Evolutionary conservation across 1,140 invertebrate species (phyloP).

Genomic region (Triops cancriformis): DNA sequence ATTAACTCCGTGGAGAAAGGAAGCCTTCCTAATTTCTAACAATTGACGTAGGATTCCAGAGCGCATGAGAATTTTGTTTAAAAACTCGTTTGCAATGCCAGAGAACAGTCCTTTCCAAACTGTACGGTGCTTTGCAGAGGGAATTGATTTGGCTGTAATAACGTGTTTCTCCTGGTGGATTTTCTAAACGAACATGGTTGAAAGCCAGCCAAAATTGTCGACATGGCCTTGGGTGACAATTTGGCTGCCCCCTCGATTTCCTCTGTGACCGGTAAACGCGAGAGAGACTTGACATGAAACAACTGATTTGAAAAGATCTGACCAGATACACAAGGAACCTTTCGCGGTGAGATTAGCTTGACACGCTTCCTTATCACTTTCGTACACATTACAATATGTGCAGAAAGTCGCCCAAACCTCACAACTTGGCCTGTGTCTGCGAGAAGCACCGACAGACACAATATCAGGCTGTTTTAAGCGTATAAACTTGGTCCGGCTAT

Average conservation of each 20-base stretch:
- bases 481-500: too few relatives aligned
- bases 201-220: neutral
- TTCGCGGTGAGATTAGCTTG: too few relatives aligned
- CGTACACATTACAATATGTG: too few relatives aligned
- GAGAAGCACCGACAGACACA: too few relatives aligned
- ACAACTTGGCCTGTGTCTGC: too few relatives aligned
- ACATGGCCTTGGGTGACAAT: slow-evolving; percentile 5
- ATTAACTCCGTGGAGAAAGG: too few relatives aligned
- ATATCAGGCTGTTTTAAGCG: too few relatives aligned
- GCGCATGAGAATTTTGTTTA: too few relatives aligned
- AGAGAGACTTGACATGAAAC: neutral
- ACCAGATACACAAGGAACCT: neutral
- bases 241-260: neutral
- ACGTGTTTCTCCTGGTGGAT: neutral
- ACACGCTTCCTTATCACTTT: too few relatives aligned
- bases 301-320: neutral
- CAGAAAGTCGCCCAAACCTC: too few relatives aligned
- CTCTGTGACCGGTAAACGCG: neutral
- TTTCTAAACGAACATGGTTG: neutral
- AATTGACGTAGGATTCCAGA: too few relatives aligned
- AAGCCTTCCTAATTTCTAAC: too few relatives aligned
- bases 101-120: neutral
- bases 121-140: neutral
- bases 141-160: neutral
- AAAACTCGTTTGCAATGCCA: neutral